phyloP scores from a whole-genome alignment of 2,113 vertebrate species.

The Thunnus thynnus region DNA sequence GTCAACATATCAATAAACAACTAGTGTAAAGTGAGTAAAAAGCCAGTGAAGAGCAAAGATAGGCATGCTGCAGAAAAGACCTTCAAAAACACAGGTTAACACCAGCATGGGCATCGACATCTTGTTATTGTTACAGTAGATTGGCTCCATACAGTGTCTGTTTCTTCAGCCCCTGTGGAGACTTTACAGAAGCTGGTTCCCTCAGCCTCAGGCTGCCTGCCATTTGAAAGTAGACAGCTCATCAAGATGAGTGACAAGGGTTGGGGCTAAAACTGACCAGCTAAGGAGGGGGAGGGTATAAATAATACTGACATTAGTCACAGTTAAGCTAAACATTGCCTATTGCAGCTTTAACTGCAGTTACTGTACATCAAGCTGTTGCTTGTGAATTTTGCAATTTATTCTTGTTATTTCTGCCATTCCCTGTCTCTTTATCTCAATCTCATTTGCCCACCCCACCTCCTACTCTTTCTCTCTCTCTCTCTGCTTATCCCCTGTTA shows the following conservation, averaged over 20 bases:
- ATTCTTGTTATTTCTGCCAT: slow-evolving; percentile 17
- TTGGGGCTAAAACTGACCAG: slow-evolving; percentile 63
- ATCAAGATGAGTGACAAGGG: slow-evolving; percentile 72
- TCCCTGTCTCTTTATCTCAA: slow-evolving; percentile 55
- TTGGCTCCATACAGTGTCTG: slow-evolving; percentile 44
- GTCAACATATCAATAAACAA: slow-evolving; percentile 1
- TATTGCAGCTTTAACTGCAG: background rate
- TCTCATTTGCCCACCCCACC: slow-evolving; percentile 42
- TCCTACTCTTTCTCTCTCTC: background rate
- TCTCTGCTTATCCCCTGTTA: slow-evolving; percentile 71
- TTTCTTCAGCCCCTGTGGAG: slow-evolving; percentile 50
- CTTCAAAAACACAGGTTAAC: slow-evolving; percentile 20
- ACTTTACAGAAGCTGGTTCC: slow-evolving; percentile 54
- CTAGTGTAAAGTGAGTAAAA: background rate
- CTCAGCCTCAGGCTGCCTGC: slow-evolving; percentile 51
- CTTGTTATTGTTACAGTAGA: slow-evolving; percentile 55
- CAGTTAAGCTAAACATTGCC: slow-evolving; percentile 13
- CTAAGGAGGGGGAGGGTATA: slow-evolving; percentile 21
- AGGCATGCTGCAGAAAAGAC: background rate
- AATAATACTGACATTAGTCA: slow-evolving; percentile 25
- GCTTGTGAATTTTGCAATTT: slow-evolving; percentile 7
- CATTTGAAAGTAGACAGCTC: slow-evolving; percentile 67
- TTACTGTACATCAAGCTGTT: slow-evolving; percentile 9
- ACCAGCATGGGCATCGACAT: slow-evolving; percentile 9
- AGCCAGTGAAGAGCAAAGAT: background rate